phyloP scores from a whole-genome alignment of 2,113 vertebrate genomes.

The Elephantulus edwardii region DNA sequence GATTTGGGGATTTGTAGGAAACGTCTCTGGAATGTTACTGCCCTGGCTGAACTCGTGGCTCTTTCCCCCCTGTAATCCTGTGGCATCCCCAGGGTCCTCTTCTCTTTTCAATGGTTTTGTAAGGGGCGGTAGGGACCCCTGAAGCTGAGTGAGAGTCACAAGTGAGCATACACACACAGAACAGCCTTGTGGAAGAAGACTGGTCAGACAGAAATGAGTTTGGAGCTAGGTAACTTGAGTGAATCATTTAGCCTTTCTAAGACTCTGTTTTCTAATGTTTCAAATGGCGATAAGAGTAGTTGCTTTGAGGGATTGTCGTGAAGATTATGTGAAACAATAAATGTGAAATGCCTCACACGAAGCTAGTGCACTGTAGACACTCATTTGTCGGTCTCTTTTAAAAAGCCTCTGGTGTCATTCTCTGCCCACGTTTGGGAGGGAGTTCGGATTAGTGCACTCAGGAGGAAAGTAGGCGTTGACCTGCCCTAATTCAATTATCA shows the following conservation, averaged over 20 bases:
- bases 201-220: not conserved
- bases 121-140: not conserved
- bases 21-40: not conserved
- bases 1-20: conserved; percentile 36
- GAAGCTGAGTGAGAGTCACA: not conserved
- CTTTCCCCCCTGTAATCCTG: not conserved
- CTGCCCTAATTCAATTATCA: not conserved
- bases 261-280: conserved; percentile 25
- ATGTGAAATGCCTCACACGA: not conserved
- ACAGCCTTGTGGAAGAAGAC: not conserved
- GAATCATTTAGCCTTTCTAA: not conserved
- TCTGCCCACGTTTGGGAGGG: not conserved
- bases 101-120: not conserved
- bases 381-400: not conserved
- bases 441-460: not conserved
- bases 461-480: not conserved
- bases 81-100: not conserved
- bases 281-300: not conserved
- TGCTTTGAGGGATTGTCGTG: not conserved
- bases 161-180: not conserved
- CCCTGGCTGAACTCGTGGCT: not conserved
- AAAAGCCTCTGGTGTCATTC: not conserved
- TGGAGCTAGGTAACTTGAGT: not conserved
- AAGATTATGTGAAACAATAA: not conserved
- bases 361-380: not conserved